Evolutionary conservation across 2,797 vertebrate species (phyloP), one percentile per base, ranked within the genome.

Genomic region (Muscicapa striata): DNA sequence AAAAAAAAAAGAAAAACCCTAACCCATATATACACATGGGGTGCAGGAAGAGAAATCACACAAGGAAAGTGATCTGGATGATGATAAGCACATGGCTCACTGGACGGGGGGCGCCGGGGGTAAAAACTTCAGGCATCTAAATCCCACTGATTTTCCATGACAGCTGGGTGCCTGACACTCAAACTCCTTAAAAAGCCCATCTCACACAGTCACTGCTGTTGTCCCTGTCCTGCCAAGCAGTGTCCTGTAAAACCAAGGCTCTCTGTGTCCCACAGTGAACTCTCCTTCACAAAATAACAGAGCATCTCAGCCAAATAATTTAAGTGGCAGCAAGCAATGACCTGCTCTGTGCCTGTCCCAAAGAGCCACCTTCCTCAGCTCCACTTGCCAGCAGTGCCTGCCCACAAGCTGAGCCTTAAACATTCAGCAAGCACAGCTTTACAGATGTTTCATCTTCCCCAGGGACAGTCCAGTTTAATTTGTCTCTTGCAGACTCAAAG

Each of bases 401-500:
- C 57, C 68, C 68, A 54, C 4, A 3, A 89, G 40, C 77, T n/a
- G 74, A 81, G 67, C 54, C 61, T 89, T 59, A 73, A 91, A 62
- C 49, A 8, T 55, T 32, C 1, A 55, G 70, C 57, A 77, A 94
- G 81, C 59, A 61, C 10, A 15, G 77, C 66, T 84, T 88, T 93
- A 67, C 94, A 96, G 94, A 96, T 96, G 93, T 94, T 95, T 94
- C 63, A 85, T 63, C 85, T 84, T 87, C 95, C 95, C 67, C 70
- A 85, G 83, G 93, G 95, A 96, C 92, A 66, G 77, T 81, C 92
- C 73, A 93, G 89, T 97, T 95, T 95, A 95, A 94, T 93, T 96
- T 88, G 76, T 84, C 75, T 83, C 78, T 95, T 1, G 8, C 96
- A 95, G 93, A 75, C 95, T 97, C 94, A 93, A 96, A 96, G 90